A percentile compares a stretch with the other conserved stretches of the same genome.
phyloP scores from a whole-genome alignment of 2,888 invertebrate genomes.

The Meghimatium bilineatum region DNA sequence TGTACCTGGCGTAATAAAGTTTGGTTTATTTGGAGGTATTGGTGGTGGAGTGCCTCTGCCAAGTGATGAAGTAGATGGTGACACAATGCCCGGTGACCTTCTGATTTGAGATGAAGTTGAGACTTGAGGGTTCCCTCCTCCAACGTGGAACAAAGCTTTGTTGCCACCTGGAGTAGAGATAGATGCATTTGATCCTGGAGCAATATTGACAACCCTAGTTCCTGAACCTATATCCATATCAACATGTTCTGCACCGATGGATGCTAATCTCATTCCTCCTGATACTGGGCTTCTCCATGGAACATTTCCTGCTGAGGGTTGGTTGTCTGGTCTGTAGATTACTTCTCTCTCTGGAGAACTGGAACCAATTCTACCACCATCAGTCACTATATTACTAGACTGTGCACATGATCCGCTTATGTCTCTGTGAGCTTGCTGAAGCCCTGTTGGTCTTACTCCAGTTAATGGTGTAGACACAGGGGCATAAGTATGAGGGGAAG shows the following conservation, averaged over 20 bases:
- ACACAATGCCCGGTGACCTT: conserved; percentile 30
- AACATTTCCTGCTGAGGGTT: conserved; percentile 47
- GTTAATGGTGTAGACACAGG: neutral
- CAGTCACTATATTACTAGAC: conserved; percentile 37
- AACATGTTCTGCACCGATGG: conserved; percentile 48
- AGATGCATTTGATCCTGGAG: conserved; percentile 56
- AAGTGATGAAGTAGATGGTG: conserved; percentile 50
- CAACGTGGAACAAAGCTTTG: conserved; percentile 65
- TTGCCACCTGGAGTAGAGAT: conserved; percentile 64
- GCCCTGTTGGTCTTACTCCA: conserved; percentile 2
- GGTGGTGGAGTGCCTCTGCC: conserved; percentile 74
- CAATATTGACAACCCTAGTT: conserved; percentile 44
- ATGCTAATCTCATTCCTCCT: conserved; percentile 49
- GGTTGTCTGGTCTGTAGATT: conserved; percentile 44
- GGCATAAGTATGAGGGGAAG: conserved; percentile 24
- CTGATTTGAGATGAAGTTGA: conserved; percentile 16
- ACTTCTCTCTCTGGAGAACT: conserved; percentile 55
- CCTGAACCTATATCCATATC: conserved; percentile 41
- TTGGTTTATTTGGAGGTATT: conserved; percentile 75
- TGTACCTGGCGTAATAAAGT: conserved; percentile 53
- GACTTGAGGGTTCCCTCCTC: conserved; percentile 45
- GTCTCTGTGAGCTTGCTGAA: neutral
- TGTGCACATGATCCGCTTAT: neutral
- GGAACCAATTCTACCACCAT: conserved; percentile 49
- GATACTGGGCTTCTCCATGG: conserved; percentile 43